Base-by-base conservation (phyloP, 1,140 invertebrate species). In the Steinernema feltiae region DNA sequence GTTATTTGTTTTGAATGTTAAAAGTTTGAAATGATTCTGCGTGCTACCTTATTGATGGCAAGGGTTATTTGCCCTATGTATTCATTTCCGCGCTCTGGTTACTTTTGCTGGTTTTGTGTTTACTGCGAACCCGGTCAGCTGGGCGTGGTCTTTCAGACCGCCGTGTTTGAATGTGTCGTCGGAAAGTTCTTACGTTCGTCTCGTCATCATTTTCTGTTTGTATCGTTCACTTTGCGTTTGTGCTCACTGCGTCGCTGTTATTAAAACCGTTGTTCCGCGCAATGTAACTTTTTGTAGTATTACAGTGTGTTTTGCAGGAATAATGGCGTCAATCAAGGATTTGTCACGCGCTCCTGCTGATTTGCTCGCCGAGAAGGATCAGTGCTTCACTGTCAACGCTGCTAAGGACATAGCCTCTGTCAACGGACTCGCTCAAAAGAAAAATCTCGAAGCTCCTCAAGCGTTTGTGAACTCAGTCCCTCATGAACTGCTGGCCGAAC, bases 401-500 rank as follows among this genome's bases (percentile, higher is more conserved):
- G 24, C 24, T 63, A 63, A 63, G 15, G 53, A 63, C 53, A 63
- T 15, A 21, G 53, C 53, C 7, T 21, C 53, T 3, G 12, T 63
- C 15, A 27, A 15, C 30, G 32, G 77, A 30, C 30, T 76, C 18
- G 75, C 30, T 24, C 17, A 18, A 21, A 32, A 69, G 74, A 29
- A 76, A 29, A 35, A 32, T n/a, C 76, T 27, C 0, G 74, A 75
- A 2, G 46, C 72, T 31, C 74, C 72, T 18, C 12, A 32, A 30
- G 69, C 72, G 1, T 18, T 31, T 18, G 71, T 75, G 12, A 46
- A 69, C 24, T 32, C 72, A 18, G 18, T 53, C 31, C 72, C 73
- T 3, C 79, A 80, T 41, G 79, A 80, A 72, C 32, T 82, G 15
- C 32, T 71, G 29, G 30, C 73, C 70, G 74, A 82, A 18, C 30